These are phyloP conservation scores for Allacma fusca DNA, from an alignment of 2,888 invertebrate species.

Conservation along the genomic window DNA sequence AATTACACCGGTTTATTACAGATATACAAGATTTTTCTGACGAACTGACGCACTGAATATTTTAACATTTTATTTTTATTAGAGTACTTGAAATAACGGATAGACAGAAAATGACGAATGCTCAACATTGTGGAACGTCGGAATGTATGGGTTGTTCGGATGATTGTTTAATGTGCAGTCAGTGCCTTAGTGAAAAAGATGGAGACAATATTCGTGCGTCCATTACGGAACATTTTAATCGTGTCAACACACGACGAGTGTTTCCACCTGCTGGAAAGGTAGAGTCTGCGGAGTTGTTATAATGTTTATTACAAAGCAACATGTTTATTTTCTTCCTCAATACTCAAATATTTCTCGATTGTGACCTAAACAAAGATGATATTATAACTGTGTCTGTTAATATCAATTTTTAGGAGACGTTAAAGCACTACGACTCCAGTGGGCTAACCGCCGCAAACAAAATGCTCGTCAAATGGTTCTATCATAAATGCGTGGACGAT, in stretches of 20 bases:
- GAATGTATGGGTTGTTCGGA: slow-evolving; percentile 67
- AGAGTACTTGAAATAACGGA: slow-evolving; percentile 76
- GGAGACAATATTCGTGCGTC: slow-evolving; percentile 72
- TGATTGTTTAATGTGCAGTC: slow-evolving; percentile 79
- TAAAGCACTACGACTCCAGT: slow-evolving; percentile 50
- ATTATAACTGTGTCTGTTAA: no score
- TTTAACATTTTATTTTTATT: no score
- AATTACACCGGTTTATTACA: slow-evolving; percentile 11
- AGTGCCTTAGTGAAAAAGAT: slow-evolving; percentile 74
- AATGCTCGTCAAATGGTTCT: slow-evolving; percentile 83
- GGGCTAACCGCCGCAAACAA: slow-evolving; percentile 74
- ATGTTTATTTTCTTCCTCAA: not conserved
- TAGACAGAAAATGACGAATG: slow-evolving; percentile 80
- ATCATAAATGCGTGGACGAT: slow-evolving; percentile 86
- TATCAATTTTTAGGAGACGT: slow-evolving; percentile 43
- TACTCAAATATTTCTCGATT: no score
- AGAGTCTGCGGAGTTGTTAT: no score
- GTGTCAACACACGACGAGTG: slow-evolving; percentile 80
- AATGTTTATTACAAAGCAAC: no score
- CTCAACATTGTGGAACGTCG: slow-evolving; percentile 71
- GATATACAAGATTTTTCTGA: no score
- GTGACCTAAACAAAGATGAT: no score
- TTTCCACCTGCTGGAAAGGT: slow-evolving; percentile 72
- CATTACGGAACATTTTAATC: slow-evolving; percentile 81
- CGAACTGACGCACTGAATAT: no score